A percentile compares a stretch with the other conserved stretches of the same genome.
phyloP scores from a whole-genome alignment of 2,888 invertebrate genomes.

The Melipona beecheii region DNA sequence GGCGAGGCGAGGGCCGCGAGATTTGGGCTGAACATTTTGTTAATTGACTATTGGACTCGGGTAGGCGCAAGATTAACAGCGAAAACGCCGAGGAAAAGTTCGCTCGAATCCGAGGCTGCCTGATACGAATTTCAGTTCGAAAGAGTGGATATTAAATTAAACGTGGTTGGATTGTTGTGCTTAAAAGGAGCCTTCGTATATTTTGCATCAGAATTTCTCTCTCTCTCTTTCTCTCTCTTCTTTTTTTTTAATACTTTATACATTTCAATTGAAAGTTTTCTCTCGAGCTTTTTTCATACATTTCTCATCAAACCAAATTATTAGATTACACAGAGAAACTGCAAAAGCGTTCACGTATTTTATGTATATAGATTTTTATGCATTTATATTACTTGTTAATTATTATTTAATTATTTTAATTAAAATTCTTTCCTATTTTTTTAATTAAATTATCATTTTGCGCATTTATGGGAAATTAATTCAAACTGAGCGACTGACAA shows the following conservation, averaged over 20 bases:
- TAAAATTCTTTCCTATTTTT: too few species aligned
- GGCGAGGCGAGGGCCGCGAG: conserved; percentile 18
- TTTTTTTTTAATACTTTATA: background rate
- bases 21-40: conserved; percentile 44
- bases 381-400: too few species aligned
- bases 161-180: background rate
- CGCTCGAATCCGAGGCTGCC: background rate
- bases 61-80: background rate
- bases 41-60: conserved; percentile 47
- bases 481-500: too few species aligned
- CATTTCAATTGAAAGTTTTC: background rate
- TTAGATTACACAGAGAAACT: too few species aligned
- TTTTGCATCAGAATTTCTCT: background rate
- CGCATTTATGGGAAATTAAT: too few species aligned
- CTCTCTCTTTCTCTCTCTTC: background rate
- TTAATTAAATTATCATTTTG: too few species aligned
- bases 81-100: conserved; percentile 4
- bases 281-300: background rate
- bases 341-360: too few species aligned
- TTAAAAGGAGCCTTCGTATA: background rate
- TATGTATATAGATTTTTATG: too few species aligned
- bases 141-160: conserved; percentile 29
- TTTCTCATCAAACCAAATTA: background rate
- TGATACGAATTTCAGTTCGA: background rate
- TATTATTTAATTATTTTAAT: too few species aligned